Evolutionary conservation across 2,113 vertebrate species (phyloP).

Genomic region (Donacobius atricapilla): DNA sequence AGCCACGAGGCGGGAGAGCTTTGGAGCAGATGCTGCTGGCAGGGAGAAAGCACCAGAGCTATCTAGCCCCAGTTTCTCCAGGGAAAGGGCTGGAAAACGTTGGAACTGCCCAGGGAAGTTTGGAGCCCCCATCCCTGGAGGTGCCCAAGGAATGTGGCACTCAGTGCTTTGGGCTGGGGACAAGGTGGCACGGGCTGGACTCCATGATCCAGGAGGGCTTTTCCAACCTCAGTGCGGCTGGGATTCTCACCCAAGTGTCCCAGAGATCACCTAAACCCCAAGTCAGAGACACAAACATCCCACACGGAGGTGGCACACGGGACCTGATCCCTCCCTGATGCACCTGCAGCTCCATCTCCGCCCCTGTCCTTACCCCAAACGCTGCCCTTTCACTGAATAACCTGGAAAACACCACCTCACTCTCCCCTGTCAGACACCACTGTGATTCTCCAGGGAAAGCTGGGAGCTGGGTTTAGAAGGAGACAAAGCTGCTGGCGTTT

Average conservation of each 20-base stretch:
- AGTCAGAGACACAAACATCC: not conserved
- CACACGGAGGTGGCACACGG: rapidly evolving
- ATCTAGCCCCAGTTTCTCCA: rapidly evolving
- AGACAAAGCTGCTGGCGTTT: rapidly evolving
- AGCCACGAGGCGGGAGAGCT: not conserved
- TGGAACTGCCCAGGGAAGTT: not conserved
- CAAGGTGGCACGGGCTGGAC: not conserved
- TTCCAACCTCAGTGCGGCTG: not conserved
- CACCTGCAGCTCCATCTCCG: not conserved
- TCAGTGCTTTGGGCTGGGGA: not conserved
- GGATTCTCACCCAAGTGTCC: not conserved
- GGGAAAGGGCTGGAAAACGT: not conserved
- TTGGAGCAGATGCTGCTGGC: not conserved
- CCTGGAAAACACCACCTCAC: rapidly evolving
- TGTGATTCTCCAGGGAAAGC: rapidly evolving
- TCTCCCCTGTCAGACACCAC: not conserved
- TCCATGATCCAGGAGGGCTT: rapidly evolving
- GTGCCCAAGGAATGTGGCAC: not conserved
- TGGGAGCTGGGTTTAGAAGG: not conserved
- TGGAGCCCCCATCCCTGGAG: not conserved
- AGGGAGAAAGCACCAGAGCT: not conserved
- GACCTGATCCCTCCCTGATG: not conserved
- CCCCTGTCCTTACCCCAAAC: not conserved
- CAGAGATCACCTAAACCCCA: not conserved
- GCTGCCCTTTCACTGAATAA: not conserved